phyloP scores from a whole-genome alignment of 2,888 invertebrate species.

The Pyrrhosoma nymphula region DNA sequence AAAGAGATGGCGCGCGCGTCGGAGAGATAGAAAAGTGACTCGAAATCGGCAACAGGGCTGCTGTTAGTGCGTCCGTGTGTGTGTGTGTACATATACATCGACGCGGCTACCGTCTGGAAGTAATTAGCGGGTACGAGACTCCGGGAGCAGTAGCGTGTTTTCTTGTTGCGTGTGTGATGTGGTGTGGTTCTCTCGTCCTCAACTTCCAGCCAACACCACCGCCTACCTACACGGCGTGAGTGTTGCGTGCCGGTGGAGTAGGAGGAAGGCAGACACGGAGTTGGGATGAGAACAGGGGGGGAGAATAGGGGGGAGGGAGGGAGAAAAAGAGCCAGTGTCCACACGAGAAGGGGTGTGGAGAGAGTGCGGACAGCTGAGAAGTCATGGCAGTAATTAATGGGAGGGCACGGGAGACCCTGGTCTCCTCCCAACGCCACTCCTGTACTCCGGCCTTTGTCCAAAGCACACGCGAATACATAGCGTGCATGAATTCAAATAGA shows the following conservation, averaged over 20 bases:
- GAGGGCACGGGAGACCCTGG: not conserved
- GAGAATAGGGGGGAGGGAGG: not conserved
- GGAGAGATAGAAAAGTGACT: not conserved
- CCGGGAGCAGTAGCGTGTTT: constrained; percentile 49
- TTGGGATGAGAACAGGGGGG: not conserved
- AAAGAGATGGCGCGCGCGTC: not conserved
- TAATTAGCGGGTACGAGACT: constrained; percentile 41
- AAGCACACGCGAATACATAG: not conserved
- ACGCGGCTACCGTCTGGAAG: constrained; percentile 48
- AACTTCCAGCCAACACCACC: not conserved
- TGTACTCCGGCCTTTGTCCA: not conserved
- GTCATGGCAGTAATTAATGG: constrained; percentile 24
- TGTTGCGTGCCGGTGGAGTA: not conserved
- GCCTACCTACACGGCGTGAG: not conserved
- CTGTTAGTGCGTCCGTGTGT: not conserved
- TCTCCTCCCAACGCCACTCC: not conserved
- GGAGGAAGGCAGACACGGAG: not conserved
- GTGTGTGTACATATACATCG: constrained; percentile 2
- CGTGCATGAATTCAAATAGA: not conserved
- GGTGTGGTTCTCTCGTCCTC: not conserved
- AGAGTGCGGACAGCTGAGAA: not conserved
- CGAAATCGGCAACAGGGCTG: not conserved
- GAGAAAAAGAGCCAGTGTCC: not conserved
- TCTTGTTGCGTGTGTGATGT: constrained; percentile 40
- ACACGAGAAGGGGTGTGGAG: too few relatives aligned